Evolutionary conservation across 2,113 vertebrate species (phyloP).

Genomic region (Sapajus apella): DNA sequence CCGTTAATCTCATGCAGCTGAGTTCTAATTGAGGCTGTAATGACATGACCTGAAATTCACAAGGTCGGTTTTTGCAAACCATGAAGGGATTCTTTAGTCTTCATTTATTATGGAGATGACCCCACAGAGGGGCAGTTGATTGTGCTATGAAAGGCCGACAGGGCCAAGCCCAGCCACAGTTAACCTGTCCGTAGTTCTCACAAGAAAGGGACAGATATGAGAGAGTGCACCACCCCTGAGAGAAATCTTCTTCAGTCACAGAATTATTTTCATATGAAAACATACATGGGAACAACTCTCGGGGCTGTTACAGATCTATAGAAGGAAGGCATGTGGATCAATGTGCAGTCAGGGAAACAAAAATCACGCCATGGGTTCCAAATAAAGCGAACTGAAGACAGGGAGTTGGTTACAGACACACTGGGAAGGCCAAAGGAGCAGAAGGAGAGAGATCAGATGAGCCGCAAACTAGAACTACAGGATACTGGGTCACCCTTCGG

Average conservation of each 20-base stretch:
- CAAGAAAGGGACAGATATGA: background rate
- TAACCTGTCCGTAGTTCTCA: background rate
- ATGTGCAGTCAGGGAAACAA: background rate
- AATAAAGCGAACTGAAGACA: background rate
- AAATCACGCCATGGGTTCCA: background rate
- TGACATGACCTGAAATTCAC: background rate
- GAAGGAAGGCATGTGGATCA: background rate
- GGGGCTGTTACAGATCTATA: background rate
- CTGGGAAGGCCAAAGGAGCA: background rate
- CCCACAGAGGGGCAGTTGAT: background rate
- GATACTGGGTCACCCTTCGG: background rate
- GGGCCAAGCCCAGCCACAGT: background rate
- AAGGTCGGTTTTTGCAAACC: background rate
- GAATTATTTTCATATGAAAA: background rate
- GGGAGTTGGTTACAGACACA: no score
- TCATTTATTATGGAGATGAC: background rate
- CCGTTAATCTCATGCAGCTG: background rate
- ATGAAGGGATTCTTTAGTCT: background rate
- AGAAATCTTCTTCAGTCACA: background rate
- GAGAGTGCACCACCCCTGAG: no score
- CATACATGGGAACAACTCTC: accelerated
- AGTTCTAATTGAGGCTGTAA: background rate
- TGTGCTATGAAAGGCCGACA: no score
- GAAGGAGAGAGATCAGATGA: background rate
- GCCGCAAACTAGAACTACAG: background rate